Conservation (phyloP, 2,797 vertebrate genomes). For the Rachycentron canadum region DNA sequence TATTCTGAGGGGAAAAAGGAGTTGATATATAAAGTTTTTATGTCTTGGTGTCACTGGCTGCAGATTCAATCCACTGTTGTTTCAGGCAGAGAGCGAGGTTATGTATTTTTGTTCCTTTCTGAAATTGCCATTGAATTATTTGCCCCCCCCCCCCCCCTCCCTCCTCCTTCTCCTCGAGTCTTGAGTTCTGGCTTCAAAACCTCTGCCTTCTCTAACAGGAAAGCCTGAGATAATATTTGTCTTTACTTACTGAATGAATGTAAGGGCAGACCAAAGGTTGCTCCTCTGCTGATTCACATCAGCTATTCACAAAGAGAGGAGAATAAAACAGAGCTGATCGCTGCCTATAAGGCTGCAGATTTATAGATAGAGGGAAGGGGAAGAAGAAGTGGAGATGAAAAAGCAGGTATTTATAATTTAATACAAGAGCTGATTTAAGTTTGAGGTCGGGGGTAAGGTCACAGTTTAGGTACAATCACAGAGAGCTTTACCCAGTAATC, state of each 20-base stretch:
- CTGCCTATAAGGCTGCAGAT: background rate
- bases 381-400: conserved; percentile 4
- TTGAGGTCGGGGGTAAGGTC: conserved; percentile 66
- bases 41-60: conserved; percentile 17
- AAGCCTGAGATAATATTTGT: conserved; percentile 72
- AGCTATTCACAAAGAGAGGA: conserved; percentile 18
- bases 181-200: conserved; percentile 8
- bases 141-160: background rate
- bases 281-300: conserved; percentile 33
- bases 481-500: conserved; percentile 62
- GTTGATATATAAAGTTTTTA: conserved; percentile 32
- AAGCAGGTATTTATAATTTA: conserved; percentile 40
- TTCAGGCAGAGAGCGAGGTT: conserved; percentile 45
- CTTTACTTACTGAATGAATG: conserved; percentile 43
- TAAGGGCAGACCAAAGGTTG: conserved; percentile 55
- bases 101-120: conserved; percentile 23
- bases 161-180: background rate
- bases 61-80: conserved; percentile 32
- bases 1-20: conserved; percentile 40
- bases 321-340: conserved; percentile 2
- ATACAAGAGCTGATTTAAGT: conserved; percentile 41
- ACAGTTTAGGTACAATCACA: conserved; percentile 49
- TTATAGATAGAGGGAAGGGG: conserved; percentile 4
- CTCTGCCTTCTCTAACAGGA: conserved; percentile 31
- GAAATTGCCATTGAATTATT: conserved; percentile 27